Evolutionary conservation across 2,888 invertebrate genomes (phyloP), one percentile per base, ranked within the genome.

Genomic region (Stenotaenia linearis): DNA sequence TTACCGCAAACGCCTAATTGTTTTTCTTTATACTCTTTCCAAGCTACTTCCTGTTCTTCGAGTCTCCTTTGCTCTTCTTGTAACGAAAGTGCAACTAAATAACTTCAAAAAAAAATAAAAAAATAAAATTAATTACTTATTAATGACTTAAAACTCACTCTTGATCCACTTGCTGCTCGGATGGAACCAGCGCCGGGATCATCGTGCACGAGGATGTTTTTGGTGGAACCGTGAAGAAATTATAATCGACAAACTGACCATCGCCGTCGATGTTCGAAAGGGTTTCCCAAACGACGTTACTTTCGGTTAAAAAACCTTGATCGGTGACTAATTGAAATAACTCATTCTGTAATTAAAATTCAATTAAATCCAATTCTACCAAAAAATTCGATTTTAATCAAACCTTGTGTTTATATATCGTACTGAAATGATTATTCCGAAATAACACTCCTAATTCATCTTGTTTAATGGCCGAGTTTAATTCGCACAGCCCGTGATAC

Each of bases 361-460:
- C 30, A 15, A 30, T 30, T 25, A 25, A 30, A 75, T 3, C 6
- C 15, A 1, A 18, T 3, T 18, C 18, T n/a, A 30, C 5, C 7
- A 75, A 6, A 25, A 23, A 30, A 28, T 75, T 25, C 21, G 10
- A 18, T 32, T 77, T 40, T n/a, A 32, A 30, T 32, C 32, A 7
- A 82, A 89, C 89, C 84, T 87, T 85, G 81, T 87, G 85, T 82
- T 88, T 89, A 81, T 86, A 85, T 21, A 90, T 84, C 5, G 89
- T 89, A 80, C 86, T 87, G 85, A 90, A 90, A 83, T 90, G 90
- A 84, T 90, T 90, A 84, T 90, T 90, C 80, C 90, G 84, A 84
- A 90, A 90, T 79, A 90, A 85, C 37, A 90, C 88, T 77, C 87
- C 87, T 40, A 89, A 83, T 82, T 89, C 88, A 40, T 87, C 86